Percentiles rank a stretch among this genome's conserved stretches.
Evolutionary conservation across 2,113 vertebrate species (phyloP).

Genomic region (Antechinus flavipes): DNA sequence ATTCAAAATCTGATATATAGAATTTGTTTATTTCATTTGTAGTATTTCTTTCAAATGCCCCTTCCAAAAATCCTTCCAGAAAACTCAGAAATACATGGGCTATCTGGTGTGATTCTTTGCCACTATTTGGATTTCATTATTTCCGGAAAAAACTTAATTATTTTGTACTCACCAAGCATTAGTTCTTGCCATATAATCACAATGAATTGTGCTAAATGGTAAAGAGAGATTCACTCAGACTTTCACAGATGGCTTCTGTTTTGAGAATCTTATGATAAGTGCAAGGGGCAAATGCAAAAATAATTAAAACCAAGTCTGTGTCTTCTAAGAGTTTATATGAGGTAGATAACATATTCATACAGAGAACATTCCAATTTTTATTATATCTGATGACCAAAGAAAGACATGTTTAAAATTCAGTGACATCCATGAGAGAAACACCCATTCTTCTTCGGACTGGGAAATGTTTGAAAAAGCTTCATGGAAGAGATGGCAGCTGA

Average conservation of each 20-base stretch:
- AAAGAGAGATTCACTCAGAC: not conserved
- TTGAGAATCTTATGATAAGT: not conserved
- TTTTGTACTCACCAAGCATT: not conserved
- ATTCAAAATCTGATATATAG: not conserved
- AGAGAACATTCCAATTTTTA: not conserved
- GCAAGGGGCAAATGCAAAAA: not conserved
- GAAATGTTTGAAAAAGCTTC: not conserved
- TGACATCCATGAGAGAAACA: not conserved
- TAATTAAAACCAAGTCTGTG: not conserved
- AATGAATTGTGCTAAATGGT: not conserved
- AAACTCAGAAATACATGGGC: not conserved
- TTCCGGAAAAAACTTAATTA: not conserved
- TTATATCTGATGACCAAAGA: not conserved
- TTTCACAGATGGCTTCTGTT: not conserved
- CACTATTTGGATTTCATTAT: not conserved
- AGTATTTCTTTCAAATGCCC: not conserved
- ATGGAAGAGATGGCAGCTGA: not conserved
- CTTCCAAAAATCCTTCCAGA: not conserved
- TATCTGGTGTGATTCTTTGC: not conserved
- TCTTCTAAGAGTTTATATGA: not conserved
- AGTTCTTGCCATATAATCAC: not conserved
- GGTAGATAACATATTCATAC: not conserved
- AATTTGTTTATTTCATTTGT: not conserved
- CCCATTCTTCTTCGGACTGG: not conserved
- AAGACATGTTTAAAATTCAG: not conserved